A percentile compares a stretch with the other conserved stretches of the same genome.
These are phyloP conservation scores for Drosophila fungiperda DNA, from an alignment of 2,888 invertebrate species.

Conservation along the genomic window DNA sequence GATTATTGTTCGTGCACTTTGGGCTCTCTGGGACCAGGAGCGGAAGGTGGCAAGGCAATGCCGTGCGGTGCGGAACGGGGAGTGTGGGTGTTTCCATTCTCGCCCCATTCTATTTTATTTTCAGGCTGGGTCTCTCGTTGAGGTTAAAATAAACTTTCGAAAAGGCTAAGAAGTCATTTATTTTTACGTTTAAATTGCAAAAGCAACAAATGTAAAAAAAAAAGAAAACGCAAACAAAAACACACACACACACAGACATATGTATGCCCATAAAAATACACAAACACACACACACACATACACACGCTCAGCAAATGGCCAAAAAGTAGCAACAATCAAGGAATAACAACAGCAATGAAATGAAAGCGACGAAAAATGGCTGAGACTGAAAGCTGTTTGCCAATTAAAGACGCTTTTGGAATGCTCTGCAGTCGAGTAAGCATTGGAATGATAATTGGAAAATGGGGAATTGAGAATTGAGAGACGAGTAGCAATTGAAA, in stretches of 20 bases:
- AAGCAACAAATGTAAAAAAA: conserved; percentile 66
- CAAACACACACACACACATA: conserved; percentile 14
- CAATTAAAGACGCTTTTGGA: conserved; percentile 27
- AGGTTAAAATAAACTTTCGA: conserved; percentile 78
- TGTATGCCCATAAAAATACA: conserved; percentile 21
- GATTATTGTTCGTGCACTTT: conserved; percentile 78
- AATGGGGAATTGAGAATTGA: not conserved
- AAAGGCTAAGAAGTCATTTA: conserved; percentile 79
- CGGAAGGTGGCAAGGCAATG: not conserved
- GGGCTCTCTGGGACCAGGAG: conserved; percentile 17
- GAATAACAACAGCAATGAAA: conserved; percentile 33
- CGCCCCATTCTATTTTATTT: conserved; percentile 18
- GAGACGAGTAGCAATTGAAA: not conserved
- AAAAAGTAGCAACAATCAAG: conserved; percentile 50
- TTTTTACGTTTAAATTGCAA: conserved; percentile 75
- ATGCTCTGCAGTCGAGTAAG: conserved; percentile 32
- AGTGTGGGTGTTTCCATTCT: conserved; percentile 2
- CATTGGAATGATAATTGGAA: conserved; percentile 3
- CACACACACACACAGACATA: conserved; percentile 10
- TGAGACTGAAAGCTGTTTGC: conserved; percentile 22
- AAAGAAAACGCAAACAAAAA: conserved; percentile 21
- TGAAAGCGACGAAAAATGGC: conserved; percentile 31
- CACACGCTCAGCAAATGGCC: conserved; percentile 31
- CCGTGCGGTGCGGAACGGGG: not conserved
- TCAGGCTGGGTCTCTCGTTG: conserved; percentile 35